Evolutionary conservation across 2,888 invertebrate genomes (phyloP), one percentile per base, ranked within the genome.

Genomic region (Heliconius erato): DNA sequence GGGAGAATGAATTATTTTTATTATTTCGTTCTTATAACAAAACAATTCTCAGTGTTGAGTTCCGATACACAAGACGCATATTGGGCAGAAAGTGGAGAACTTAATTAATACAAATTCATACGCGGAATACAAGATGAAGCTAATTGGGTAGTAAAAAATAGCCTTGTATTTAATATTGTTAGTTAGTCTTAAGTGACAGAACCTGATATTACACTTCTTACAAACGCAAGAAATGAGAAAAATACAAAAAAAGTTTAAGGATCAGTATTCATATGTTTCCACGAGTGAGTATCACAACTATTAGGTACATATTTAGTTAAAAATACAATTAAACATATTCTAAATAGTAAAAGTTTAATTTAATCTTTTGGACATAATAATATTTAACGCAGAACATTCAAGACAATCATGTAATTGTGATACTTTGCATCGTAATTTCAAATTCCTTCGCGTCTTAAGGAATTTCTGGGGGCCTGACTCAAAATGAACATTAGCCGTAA

Each of bases 381-480:
- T 76, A 76, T 76, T 59, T 63, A 76, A 76, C 59, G 6, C n/a
- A 63, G 35, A 63, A 74, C 26, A 76, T 76, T 26, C 63, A 63
- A 76, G 63, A 76, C 76, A 76, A 76, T 76, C 76, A 63, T n/a
- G 76, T 63, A 76, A 76, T 76, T 76, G 76, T 76, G 9, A 76
- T 76, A 63, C 76, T 76, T 76, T 63, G 63, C 76, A 26, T 63
- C n/a, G 76, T 76, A 76, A 76, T 59, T 76, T 59, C 35, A n/a
- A 59, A 76, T 76, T 76, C 63, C 76, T 76, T 40, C 26, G 76
- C 35, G n/a, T 76, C 59, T 63, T 76, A 59, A 12, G 63, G 63
- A 76, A 63, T 76, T n/a, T 14, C 16, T n/a, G 35, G 26, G 26
- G 59, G n/a, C 76, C 35, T 14, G n/a, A 76, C 35, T 63, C 35